phyloP scores from a whole-genome alignment of 2,888 invertebrate species.

The Beris morrisii region DNA sequence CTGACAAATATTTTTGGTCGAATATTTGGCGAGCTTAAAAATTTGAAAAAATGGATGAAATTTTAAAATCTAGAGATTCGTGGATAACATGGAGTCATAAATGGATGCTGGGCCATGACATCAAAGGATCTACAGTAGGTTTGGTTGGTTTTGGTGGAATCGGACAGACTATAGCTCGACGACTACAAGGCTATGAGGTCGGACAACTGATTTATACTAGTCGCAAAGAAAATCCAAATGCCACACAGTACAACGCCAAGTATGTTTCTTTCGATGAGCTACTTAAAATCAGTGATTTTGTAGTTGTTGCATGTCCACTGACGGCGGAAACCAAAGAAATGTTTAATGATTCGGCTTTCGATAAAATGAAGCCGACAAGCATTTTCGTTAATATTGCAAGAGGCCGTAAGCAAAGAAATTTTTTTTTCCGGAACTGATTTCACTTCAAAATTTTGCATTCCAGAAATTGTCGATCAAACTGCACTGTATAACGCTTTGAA shows the following conservation, averaged over 20 bases:
- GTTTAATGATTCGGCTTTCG: slow-evolving; percentile 68
- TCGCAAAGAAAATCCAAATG: slow-evolving; percentile 66
- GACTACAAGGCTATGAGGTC: slow-evolving; percentile 74
- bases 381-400: slow-evolving; percentile 74
- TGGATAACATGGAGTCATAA: slow-evolving; percentile 71
- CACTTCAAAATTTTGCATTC: slow-evolving; percentile 32
- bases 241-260: slow-evolving; percentile 62
- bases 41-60: background rate
- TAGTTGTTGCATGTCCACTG: slow-evolving; percentile 67
- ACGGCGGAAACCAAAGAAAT: slow-evolving; percentile 67
- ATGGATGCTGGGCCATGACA: slow-evolving; percentile 79
- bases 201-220: slow-evolving; percentile 73
- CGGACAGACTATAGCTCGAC: slow-evolving; percentile 72
- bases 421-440: slow-evolving; percentile 9
- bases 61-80: slow-evolving; percentile 59
- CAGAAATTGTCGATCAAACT: slow-evolving; percentile 74
- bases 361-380: slow-evolving; percentile 72
- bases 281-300: slow-evolving; percentile 69
- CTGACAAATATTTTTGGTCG: background rate
- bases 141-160: slow-evolving; percentile 82
- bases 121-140: slow-evolving; percentile 78
- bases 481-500: slow-evolving; percentile 78
- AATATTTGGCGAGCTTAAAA: too few species aligned
- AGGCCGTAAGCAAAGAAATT: slow-evolving; percentile 56
- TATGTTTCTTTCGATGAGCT: slow-evolving; percentile 68